These are phyloP conservation scores for Tricholauxania praeusta DNA, from an alignment of 2,888 invertebrate genomes.

Conservation along the genomic window DNA sequence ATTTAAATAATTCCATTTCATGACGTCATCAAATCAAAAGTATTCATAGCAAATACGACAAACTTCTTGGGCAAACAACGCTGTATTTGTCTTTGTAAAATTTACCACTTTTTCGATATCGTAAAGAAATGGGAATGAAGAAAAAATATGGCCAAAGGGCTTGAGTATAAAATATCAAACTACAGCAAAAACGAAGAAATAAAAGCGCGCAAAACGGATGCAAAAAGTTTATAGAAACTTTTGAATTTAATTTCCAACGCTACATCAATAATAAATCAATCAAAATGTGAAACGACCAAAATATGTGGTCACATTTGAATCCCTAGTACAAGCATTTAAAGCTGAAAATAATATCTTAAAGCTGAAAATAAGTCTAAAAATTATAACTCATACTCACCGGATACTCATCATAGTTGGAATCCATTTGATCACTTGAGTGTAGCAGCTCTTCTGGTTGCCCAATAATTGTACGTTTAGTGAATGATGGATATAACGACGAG, in stretches of 20 bases:
- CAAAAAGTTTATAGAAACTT: background rate
- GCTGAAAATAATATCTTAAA: background rate
- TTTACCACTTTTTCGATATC: no score
- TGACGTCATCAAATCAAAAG: no score
- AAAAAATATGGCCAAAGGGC: no score
- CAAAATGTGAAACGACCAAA: background rate
- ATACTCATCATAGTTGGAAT: constrained; percentile 65
- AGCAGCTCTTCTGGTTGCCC: constrained; percentile 61
- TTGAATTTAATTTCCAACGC: background rate
- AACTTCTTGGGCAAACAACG: no score
- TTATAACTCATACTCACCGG: constrained; percentile 57
- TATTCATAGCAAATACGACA: no score
- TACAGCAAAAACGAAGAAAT: no score
- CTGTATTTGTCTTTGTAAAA: no score
- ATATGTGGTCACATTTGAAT: background rate
- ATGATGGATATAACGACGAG: constrained; percentile 19
- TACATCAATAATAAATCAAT: constrained; percentile 19
- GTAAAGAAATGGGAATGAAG: no score
- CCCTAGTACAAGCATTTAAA: no score
- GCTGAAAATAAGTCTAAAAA: background rate
- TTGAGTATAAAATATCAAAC: no score
- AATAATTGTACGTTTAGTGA: constrained; percentile 35
- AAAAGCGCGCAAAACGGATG: no score
- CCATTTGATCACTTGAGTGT: constrained; percentile 52
- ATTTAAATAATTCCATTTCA: no score